Evolutionary conservation across 1,140 invertebrate species (phyloP).

Genomic region (Drosophila pseudoobscura): DNA sequence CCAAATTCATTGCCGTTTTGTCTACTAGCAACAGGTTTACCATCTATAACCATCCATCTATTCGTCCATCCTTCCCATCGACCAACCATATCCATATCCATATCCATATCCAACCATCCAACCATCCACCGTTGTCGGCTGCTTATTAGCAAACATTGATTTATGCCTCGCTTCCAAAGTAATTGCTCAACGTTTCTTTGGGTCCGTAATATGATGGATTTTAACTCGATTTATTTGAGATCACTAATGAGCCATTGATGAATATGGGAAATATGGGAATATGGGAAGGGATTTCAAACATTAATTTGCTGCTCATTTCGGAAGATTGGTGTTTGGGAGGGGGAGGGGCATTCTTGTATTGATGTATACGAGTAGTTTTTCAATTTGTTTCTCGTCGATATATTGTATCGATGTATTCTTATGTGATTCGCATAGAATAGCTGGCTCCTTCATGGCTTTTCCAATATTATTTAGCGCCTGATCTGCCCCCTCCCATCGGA

Average conservation of each 20-base stretch:
- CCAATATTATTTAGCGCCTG: slow-evolving; percentile 32
- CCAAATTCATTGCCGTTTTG: not conserved
- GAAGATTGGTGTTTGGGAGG: too few species aligned
- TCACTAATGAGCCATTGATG: slow-evolving; percentile 30
- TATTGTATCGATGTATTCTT: not conserved
- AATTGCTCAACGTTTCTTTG: slow-evolving; percentile 54
- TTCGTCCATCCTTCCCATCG: slow-evolving; percentile 11
- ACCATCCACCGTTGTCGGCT: slow-evolving; percentile 13
- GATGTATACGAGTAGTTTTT: not conserved
- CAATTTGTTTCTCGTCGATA: not conserved
- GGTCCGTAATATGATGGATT: slow-evolving; percentile 26
- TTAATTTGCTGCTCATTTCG: not conserved
- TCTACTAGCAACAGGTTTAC: slow-evolving; percentile 55
- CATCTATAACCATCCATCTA: slow-evolving; percentile 11
- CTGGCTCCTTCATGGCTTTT: not conserved
- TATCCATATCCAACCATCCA: not conserved
- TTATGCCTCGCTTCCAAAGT: slow-evolving; percentile 57
- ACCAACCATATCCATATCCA: slow-evolving; percentile 17
- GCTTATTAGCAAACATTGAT: slow-evolving; percentile 68
- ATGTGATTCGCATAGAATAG: too few species aligned
- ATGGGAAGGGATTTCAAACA: not conserved
- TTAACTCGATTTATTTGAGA: slow-evolving; percentile 30
- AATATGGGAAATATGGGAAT: slow-evolving; percentile 3
- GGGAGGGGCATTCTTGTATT: too few species aligned
- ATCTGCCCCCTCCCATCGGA: slow-evolving; percentile 2